Percentiles rank a stretch among this genome's conserved stretches.
phyloP scores from a whole-genome alignment of 2,888 invertebrate species.

The Ecliptopera silaceata region DNA sequence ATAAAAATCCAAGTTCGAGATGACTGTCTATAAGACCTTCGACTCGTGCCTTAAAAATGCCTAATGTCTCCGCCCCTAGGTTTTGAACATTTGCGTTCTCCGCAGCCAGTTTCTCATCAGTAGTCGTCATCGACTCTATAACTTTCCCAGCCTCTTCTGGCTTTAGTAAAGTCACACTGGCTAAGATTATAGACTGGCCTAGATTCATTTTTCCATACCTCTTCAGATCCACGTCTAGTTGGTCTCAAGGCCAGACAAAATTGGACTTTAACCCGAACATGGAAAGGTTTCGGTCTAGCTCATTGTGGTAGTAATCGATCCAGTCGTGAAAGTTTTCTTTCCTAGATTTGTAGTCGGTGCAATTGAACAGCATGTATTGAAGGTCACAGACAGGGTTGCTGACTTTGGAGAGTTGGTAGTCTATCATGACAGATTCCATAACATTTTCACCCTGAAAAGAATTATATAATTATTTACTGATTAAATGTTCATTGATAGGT shows the following conservation, averaged over 20 bases:
- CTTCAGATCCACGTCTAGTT: conserved; percentile 45
- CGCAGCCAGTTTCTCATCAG: not conserved
- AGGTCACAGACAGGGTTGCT: conserved; percentile 42
- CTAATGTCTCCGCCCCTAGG: conserved; percentile 1
- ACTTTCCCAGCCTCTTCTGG: conserved; percentile 37
- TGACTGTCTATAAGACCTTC: conserved; percentile 30
- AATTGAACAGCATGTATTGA: conserved; percentile 44
- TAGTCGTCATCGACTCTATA: conserved; percentile 21
- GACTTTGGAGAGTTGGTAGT: conserved; percentile 46
- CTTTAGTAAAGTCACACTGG: conserved; percentile 29
- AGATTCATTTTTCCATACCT: conserved; percentile 38
- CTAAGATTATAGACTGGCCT: conserved; percentile 24
- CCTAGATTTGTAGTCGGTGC: conserved; percentile 45
- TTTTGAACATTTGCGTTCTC: not conserved
- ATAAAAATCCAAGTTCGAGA: no score
- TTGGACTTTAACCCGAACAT: conserved; percentile 41
- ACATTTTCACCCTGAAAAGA: conserved; percentile 37
- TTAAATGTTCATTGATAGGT: no score
- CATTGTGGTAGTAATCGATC: conserved; percentile 44
- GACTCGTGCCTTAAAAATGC: conserved; percentile 26
- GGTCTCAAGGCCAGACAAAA: conserved; percentile 41
- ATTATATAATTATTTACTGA: no score
- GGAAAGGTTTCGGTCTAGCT: conserved; percentile 39
- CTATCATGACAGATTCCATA: conserved; percentile 43
- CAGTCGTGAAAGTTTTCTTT: conserved; percentile 40